Evolutionary conservation across 2,113 vertebrate genomes (phyloP).

Genomic region (human (Homo sapiens)): DNA sequence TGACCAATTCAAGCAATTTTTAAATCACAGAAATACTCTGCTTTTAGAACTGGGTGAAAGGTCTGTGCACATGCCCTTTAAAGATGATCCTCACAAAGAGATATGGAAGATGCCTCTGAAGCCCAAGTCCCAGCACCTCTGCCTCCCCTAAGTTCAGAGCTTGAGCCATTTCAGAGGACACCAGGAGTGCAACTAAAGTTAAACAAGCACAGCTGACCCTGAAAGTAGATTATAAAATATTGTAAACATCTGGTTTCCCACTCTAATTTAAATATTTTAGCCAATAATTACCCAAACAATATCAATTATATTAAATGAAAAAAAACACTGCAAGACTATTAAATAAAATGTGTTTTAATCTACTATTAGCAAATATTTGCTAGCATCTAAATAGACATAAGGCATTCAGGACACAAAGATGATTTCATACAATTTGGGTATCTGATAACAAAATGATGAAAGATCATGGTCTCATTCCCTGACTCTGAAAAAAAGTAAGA

Average conservation of each 20-base stretch:
- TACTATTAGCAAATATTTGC: neutral
- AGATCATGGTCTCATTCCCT: neutral
- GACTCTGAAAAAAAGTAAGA: neutral
- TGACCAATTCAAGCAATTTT: conserved; percentile 6
- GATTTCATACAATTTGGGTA: neutral
- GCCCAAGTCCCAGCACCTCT: neutral
- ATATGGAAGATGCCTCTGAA: neutral
- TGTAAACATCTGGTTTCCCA: neutral
- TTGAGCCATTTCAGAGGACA: neutral
- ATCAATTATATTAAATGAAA: neutral
- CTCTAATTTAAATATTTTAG: neutral
- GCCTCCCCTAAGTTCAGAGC: neutral
- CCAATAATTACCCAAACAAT: neutral
- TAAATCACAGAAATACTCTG: neutral
- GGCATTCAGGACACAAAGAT: neutral
- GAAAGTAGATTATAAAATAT: neutral
- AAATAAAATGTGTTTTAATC: neutral
- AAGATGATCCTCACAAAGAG: neutral
- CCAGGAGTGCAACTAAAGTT: neutral
- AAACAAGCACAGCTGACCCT: neutral
- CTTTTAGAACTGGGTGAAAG: conserved; percentile 68
- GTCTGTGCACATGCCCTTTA: conserved; percentile 22
- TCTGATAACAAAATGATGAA: neutral
- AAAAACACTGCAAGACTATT: neutral
- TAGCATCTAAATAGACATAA: neutral